Evolutionary conservation across 1,140 invertebrate genomes (phyloP).

Genomic region (Pachyrhynchus sulphureomaculatus): DNA sequence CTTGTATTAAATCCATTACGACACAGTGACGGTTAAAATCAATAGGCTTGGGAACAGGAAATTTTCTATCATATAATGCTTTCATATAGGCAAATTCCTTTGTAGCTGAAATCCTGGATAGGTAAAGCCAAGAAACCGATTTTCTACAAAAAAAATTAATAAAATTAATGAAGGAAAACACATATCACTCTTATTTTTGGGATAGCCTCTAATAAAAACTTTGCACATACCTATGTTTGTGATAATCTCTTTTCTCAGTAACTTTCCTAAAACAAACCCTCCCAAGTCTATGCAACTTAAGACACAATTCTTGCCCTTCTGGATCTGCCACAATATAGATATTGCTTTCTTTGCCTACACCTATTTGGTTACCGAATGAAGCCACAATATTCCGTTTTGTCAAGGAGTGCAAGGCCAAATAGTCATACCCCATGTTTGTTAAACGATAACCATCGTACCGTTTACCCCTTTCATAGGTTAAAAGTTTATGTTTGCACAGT

Average conservation of each 20-base stretch:
- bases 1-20: constrained; percentile 90
- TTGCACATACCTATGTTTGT: constrained; percentile 63
- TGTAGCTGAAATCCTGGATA: constrained; percentile 94
- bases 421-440: constrained; percentile 97
- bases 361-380: constrained; percentile 97
- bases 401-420: constrained; percentile 89
- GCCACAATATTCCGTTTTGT: constrained; percentile 74
- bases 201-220: no score
- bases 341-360: constrained; percentile 97
- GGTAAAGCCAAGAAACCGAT: constrained; percentile 92
- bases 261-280: constrained; percentile 43
- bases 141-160: constrained; percentile 57
- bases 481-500: constrained; percentile 84
- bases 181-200: no score
- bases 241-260: constrained; percentile 92
- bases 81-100: constrained; percentile 99
- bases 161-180: background rate
- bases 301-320: constrained; percentile 71
- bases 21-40: constrained; percentile 97
- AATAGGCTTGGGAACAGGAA: constrained; percentile 93
- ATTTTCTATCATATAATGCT: constrained; percentile 83
- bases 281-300: constrained; percentile 84
- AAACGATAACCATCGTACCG: constrained; percentile 95
- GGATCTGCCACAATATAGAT: constrained; percentile 86
- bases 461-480: constrained; percentile 91